Evolutionary conservation across 2,797 vertebrate genomes (phyloP).

Genomic region (Esox lucius): DNA sequence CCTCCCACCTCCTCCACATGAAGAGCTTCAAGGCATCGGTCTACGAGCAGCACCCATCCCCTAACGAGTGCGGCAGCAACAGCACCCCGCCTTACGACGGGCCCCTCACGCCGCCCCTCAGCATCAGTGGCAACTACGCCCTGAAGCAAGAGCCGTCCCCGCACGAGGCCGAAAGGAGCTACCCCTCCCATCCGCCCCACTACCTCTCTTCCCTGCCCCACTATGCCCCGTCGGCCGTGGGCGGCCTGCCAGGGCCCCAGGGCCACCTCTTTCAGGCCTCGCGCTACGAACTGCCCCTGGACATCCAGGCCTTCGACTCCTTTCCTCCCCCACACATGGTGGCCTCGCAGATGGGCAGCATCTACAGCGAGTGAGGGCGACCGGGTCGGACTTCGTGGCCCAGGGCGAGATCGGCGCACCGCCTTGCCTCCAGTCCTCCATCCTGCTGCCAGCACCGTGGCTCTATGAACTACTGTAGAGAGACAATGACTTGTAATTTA

Average conservation of each 20-base stretch:
- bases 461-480: constrained; percentile 30
- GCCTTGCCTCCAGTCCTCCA: constrained; percentile 29
- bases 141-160: constrained; percentile 92
- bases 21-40: constrained; percentile 86
- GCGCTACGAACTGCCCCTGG: constrained; percentile 87
- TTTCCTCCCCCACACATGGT: constrained; percentile 79
- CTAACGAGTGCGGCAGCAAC: constrained; percentile 79
- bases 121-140: constrained; percentile 92
- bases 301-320: constrained; percentile 83
- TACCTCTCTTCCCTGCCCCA: constrained; percentile 79
- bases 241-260: constrained; percentile 76
- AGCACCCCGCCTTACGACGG: constrained; percentile 90
- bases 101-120: constrained; percentile 91
- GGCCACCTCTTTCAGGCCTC: constrained; percentile 83
- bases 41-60: constrained; percentile 81
- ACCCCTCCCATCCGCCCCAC: constrained; percentile 69
- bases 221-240: constrained; percentile 58
- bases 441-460: constrained; percentile 34
- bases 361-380: constrained; percentile 78
- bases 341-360: constrained; percentile 79
- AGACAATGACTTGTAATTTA: constrained; percentile 47
- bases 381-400: neutral
- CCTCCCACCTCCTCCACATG: constrained; percentile 86
- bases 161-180: constrained; percentile 85
- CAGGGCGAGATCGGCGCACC: neutral